Conservation (phyloP, 2,888 invertebrate species). For the Zaprionus lineosus region DNA sequence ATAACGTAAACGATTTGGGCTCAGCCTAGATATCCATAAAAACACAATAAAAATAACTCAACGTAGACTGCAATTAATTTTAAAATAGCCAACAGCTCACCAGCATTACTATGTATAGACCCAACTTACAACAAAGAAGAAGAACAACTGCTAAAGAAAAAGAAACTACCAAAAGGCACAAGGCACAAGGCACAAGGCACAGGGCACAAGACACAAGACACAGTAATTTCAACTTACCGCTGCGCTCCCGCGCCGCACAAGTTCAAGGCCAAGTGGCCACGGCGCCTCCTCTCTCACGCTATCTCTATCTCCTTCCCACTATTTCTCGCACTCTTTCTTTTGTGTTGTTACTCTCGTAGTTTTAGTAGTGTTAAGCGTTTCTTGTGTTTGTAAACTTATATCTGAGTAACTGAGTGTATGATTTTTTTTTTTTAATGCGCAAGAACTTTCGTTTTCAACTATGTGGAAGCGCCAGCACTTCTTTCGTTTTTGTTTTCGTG, state of each 20-base stretch:
- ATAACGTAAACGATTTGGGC: neutral
- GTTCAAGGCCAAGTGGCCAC: constrained; percentile 75
- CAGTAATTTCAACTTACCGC: constrained; percentile 64
- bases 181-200: constrained; percentile 4
- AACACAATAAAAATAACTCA: constrained; percentile 54
- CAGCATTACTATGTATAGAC: constrained; percentile 24
- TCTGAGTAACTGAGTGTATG: constrained; percentile 18
- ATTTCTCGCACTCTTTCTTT: constrained; percentile 6
- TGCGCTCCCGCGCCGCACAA: constrained; percentile 66
- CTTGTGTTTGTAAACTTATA: constrained; percentile 6
- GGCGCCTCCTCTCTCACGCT: constrained; percentile 57
- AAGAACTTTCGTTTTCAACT: constrained; percentile 75
- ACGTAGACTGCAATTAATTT: constrained; percentile 45
- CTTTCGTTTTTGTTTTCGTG: too few species aligned
- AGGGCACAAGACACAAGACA: constrained; percentile 17
- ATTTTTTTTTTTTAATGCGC: constrained; percentile 47
- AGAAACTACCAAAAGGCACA: constrained; percentile 35
- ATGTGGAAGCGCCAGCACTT: constrained; percentile 35
- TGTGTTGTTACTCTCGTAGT: constrained; percentile 15
- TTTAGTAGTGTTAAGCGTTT: neutral
- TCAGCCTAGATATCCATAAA: constrained; percentile 37
- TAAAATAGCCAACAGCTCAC: constrained; percentile 28
- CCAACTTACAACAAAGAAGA: constrained; percentile 40
- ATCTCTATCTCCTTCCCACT: too few species aligned
- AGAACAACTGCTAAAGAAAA: constrained; percentile 6